Conservation (phyloP, 1,140 invertebrate genomes). For the Drosophila trapezifrons region DNA sequence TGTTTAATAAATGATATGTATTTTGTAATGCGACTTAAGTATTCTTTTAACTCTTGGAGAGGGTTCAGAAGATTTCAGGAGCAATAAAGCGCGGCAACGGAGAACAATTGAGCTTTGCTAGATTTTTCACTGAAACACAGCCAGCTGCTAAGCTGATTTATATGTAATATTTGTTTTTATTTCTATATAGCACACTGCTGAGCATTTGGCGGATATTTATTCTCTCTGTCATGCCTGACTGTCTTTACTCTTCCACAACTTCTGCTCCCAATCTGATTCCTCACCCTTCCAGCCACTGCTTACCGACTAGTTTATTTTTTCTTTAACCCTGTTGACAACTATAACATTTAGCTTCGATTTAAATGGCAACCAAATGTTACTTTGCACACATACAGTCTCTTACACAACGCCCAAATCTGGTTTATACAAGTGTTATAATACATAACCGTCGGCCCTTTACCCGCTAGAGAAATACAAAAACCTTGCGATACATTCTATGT, state of each 20-base stretch:
- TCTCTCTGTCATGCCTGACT: slow-evolving; percentile 8
- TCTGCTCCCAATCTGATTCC: slow-evolving; percentile 7
- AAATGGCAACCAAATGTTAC: slow-evolving; percentile 50
- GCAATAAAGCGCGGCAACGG: slow-evolving; percentile 12
- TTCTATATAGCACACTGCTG: slow-evolving; percentile 11
- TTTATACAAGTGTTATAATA: slow-evolving; percentile 63
- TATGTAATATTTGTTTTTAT: slow-evolving; percentile 16
- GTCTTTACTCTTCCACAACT: slow-evolving; percentile 8
- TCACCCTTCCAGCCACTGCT: neutral
- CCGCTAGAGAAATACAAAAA: slow-evolving; percentile 35
- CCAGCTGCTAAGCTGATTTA: slow-evolving; percentile 48
- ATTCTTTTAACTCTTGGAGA: slow-evolving; percentile 2
- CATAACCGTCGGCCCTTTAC: slow-evolving; percentile 12
- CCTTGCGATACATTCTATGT: slow-evolving; percentile 61
- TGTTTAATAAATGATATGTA: slow-evolving; percentile 69
- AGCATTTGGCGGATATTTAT: slow-evolving; percentile 44
- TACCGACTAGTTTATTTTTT: slow-evolving; percentile 13
- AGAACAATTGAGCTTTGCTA: slow-evolving; percentile 18
- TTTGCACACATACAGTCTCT: slow-evolving; percentile 78
- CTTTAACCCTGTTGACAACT: slow-evolving; percentile 1
- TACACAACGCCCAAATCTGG: slow-evolving; percentile 26
- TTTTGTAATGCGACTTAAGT: slow-evolving; percentile 29
- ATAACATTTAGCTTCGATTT: slow-evolving; percentile 7
- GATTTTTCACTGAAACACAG: slow-evolving; percentile 36
- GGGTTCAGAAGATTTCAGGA: slow-evolving; percentile 10